These are phyloP conservation scores for Calyptommatus sinebrachiatus DNA, from an alignment of 2,113 vertebrate genomes.

Conservation along the genomic window DNA sequence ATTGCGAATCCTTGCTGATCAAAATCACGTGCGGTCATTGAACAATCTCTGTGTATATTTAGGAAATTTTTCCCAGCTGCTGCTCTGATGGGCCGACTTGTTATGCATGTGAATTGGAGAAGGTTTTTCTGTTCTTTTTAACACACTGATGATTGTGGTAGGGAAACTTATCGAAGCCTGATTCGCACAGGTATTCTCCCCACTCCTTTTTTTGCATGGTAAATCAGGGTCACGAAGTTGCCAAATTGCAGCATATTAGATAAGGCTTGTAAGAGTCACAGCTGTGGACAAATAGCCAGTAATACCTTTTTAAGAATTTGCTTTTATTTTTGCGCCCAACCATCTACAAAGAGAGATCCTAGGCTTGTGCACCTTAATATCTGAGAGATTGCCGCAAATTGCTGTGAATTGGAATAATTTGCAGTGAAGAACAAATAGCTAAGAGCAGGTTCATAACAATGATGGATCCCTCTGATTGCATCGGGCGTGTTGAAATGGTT, in stretches of 20 bases:
- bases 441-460: no score
- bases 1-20: background rate
- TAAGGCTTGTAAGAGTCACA: background rate
- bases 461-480: no score
- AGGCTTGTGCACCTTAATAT: background rate
- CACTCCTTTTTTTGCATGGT: background rate
- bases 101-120: background rate
- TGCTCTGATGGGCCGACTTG: background rate
- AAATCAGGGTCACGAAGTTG: background rate
- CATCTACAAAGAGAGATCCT: background rate
- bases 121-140: background rate
- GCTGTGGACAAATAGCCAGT: background rate
- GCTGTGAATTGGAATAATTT: background rate
- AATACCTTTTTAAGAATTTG: no score
- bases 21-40: background rate
- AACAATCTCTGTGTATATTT: rapidly evolving
- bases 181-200: background rate
- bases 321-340: background rate
- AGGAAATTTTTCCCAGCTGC: background rate
- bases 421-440: no score
- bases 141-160: background rate
- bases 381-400: background rate
- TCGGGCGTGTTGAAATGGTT: no score
- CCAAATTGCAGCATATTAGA: background rate
- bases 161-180: background rate